phyloP scores from a whole-genome alignment of 2,888 invertebrate genomes.

The Drosophila atripex region DNA sequence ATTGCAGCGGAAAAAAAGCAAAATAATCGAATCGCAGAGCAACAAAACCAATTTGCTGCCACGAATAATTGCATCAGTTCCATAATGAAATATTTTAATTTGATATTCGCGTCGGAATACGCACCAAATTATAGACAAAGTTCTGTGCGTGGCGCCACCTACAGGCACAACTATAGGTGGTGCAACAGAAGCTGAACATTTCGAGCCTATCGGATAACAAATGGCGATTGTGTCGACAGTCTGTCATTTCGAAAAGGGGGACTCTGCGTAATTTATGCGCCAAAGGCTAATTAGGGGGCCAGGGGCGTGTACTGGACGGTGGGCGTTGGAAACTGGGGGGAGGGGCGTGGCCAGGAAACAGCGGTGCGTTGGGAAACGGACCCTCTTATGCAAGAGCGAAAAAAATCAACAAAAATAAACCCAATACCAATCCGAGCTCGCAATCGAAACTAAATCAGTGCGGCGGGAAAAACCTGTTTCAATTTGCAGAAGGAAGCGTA shows the following conservation, averaged over 20 bases:
- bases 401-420: not conserved
- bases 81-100: slow-evolving; percentile 38
- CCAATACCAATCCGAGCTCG: slow-evolving; percentile 21
- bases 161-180: not conserved
- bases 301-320: not conserved
- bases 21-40: slow-evolving; percentile 28
- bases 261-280: slow-evolving; percentile 1
- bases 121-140: slow-evolving; percentile 1
- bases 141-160: not conserved
- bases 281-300: slow-evolving; percentile 39
- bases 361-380: slow-evolving; percentile 51
- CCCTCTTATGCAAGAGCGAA: slow-evolving; percentile 54
- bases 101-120: slow-evolving; percentile 2
- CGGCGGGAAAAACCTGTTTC: slow-evolving; percentile 38
- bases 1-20: slow-evolving; percentile 13
- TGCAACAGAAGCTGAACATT: slow-evolving; percentile 1
- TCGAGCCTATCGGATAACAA: slow-evolving; percentile 1
- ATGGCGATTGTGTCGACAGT: not conserved
- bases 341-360: slow-evolving; percentile 54
- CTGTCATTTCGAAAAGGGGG: slow-evolving; percentile 2
- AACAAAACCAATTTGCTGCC: slow-evolving; percentile 33
- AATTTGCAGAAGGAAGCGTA: slow-evolving; percentile 27
- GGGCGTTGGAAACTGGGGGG: not conserved
- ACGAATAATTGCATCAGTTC: slow-evolving; percentile 34
- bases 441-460: slow-evolving; percentile 71